Conservation (phyloP, 2,113 vertebrate species). For the Recurvirostra avosetta region DNA sequence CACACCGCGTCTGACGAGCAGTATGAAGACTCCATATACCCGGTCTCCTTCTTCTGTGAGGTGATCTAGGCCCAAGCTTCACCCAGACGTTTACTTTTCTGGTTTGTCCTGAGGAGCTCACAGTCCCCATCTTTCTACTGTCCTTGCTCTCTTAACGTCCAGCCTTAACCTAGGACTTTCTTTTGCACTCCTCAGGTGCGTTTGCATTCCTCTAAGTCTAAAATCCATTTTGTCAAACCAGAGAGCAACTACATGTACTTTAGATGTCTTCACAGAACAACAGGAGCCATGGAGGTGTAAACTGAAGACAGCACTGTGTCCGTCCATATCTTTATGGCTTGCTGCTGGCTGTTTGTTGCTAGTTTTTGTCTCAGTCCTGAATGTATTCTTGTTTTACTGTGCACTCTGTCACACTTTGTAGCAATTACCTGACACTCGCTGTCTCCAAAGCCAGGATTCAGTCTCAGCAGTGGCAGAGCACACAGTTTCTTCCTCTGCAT, state of each 20-base stretch:
- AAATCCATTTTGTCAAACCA: neutral
- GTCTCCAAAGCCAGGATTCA: neutral
- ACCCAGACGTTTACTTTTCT: neutral
- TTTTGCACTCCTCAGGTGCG: neutral
- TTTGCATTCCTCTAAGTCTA: neutral
- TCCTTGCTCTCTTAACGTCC: neutral
- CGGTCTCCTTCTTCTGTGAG: neutral
- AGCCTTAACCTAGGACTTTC: neutral
- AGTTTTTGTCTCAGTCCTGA: neutral
- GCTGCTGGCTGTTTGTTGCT: neutral
- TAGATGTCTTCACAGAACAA: neutral
- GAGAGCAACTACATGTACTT: neutral
- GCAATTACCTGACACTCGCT: neutral
- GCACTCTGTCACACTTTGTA: neutral
- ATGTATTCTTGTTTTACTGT: neutral
- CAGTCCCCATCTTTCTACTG: neutral
- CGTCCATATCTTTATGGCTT: fast-evolving
- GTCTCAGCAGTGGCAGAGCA: neutral
- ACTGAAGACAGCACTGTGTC: neutral
- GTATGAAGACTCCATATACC: neutral
- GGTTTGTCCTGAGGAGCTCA: neutral
- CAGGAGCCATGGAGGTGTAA: neutral
- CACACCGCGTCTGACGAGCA: fast-evolving
- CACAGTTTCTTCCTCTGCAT: neutral
- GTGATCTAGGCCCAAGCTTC: neutral